Evolutionary conservation across 2,797 vertebrate species (phyloP), one percentile per base, ranked within the genome.

Genomic region (Atherinosoma microstoma): DNA sequence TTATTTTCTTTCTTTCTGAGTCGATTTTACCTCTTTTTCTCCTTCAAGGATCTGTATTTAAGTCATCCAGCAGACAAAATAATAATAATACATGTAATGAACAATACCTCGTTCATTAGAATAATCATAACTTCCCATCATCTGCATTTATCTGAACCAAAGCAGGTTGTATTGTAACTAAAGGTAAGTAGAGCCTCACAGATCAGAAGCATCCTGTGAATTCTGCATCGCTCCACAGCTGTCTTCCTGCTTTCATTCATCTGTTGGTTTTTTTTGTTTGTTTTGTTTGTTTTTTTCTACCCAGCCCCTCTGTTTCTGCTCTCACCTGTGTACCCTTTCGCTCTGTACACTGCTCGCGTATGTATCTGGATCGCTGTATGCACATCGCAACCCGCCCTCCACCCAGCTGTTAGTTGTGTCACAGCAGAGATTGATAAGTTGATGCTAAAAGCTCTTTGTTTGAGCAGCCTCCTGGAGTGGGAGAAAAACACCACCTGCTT

Each of bases 401-500:
- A 49, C 82, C 83, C 90, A 90, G 86, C 88, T 91, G 84, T 75
- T 92, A 78, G 73, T 6, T 13, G 66, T 80, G 83, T 87, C 76
- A 65, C 65, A 61, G 79, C 76, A 66, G 91, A 89, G 89, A 93
- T 90, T 88, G 92, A 91, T 88, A 90, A 86, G 84, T 90, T 89
- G 82, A 86, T 73, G 62, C 84, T 88, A 87, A 89, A 76, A 91
- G 86, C 86, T 82, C 87, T 91, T 90, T 91, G 87, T 93, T 91
- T 92, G 84, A 89, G 79, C 70, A 87, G 84, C 85, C 86, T 92
- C 87, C 86, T 57, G 85, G 78, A 89, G 90, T 96, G 96, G 96
- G 94, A 95, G 94, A 95, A 87, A 96, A 96, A 96, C 95, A 96
- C 95, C 96, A 97, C 96, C 96, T 97, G 96, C 94, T 95, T 95